phyloP scores from a whole-genome alignment of 1,140 invertebrate species.

The Temnothorax curvispinosus region DNA sequence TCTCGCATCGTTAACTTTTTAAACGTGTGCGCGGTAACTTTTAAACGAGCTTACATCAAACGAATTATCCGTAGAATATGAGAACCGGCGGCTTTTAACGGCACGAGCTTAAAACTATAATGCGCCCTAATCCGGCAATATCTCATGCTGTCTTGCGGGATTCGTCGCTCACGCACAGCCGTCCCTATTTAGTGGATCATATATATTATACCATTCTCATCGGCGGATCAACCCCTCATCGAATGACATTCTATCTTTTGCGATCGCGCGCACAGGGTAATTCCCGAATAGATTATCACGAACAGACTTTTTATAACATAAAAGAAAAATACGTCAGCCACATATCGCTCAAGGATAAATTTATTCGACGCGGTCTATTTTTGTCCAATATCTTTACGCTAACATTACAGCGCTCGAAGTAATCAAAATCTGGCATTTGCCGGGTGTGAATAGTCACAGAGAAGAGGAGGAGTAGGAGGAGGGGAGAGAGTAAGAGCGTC shows the following conservation, averaged over 20 bases:
- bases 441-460: constrained; percentile 51
- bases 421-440: constrained; percentile 63
- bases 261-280: constrained; percentile 28
- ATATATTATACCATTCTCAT: constrained; percentile 80
- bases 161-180: constrained; percentile 80
- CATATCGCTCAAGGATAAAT: not conserved
- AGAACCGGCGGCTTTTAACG: constrained; percentile 78
- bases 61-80: constrained; percentile 65
- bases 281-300: constrained; percentile 26
- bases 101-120: constrained; percentile 82
- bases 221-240: constrained; percentile 80
- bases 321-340: not conserved
- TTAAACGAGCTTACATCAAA: constrained; percentile 47
- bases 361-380: not conserved
- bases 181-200: constrained; percentile 82
- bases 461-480: not conserved
- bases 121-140: constrained; percentile 82
- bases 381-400: not conserved
- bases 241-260: constrained; percentile 68
- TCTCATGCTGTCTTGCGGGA: constrained; percentile 81
- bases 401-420: not conserved
- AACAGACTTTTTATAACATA: not conserved
- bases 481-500: constrained; percentile 49
- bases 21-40: constrained; percentile 34
- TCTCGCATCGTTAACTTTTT: constrained; percentile 32